Evolutionary conservation across 2,888 invertebrate species (phyloP).

Genomic region (Orthosia gracilis): DNA sequence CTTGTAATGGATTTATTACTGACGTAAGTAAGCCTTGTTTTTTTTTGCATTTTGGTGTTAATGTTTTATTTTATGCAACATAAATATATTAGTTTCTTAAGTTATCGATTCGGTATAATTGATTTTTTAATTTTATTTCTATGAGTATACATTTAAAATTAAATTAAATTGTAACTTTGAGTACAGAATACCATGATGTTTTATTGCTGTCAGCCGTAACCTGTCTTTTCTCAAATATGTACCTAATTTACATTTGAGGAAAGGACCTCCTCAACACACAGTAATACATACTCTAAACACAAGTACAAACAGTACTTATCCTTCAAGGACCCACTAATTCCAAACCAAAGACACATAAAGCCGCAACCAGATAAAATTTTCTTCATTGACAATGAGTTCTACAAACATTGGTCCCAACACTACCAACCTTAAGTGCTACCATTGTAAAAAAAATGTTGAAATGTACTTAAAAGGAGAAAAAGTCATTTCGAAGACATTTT

Average conservation of each 20-base stretch:
- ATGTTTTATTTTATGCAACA: neutral
- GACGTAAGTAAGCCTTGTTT: conserved; percentile 57
- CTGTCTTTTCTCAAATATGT: neutral
- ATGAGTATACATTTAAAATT: no score
- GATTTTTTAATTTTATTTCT: neutral
- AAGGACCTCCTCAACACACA: conserved; percentile 5
- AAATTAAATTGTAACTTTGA: neutral
- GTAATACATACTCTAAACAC: conserved; percentile 42
- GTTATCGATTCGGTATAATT: neutral
- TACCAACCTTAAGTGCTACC: conserved; percentile 76
- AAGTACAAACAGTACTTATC: conserved; percentile 56
- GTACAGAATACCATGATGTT: neutral
- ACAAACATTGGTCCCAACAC: conserved; percentile 62
- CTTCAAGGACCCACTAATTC: conserved; percentile 51
- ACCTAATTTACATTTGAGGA: neutral
- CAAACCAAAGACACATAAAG: conserved; percentile 57
- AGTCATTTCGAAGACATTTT: conserved; percentile 88
- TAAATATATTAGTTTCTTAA: neutral
- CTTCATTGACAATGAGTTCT: conserved; percentile 48
- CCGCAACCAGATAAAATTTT: conserved; percentile 59
- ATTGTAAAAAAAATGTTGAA: conserved; percentile 83
- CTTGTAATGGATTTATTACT: conserved; percentile 60
- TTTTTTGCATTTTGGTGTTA: neutral
- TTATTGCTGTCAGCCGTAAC: neutral
- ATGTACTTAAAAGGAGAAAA: conserved; percentile 85